Percentiles rank a stretch among this genome's conserved stretches.
phyloP scores from a whole-genome alignment of 2,113 vertebrate genomes.

The Lipotes vexillifer region DNA sequence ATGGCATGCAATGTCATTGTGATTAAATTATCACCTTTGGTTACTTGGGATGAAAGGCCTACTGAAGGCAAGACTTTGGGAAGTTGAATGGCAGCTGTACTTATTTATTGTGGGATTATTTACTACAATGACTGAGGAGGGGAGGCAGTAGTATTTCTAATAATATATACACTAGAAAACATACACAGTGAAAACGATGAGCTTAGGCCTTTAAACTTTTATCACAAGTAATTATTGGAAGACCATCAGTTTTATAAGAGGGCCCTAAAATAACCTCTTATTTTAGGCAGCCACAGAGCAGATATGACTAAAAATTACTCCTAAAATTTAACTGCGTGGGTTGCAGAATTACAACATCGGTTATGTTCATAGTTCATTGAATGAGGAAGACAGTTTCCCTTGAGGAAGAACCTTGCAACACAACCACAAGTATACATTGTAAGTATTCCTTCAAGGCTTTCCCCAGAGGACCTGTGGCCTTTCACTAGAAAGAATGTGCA shows the following conservation, averaged over 20 bases:
- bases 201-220: neutral
- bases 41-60: neutral
- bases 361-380: neutral
- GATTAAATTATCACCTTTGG: neutral
- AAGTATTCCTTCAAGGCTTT: no score
- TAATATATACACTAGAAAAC: neutral
- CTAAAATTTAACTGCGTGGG: neutral
- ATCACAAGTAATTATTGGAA: neutral
- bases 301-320: neutral
- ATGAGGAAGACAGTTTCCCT: no score
- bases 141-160: neutral
- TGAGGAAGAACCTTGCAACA: no score
- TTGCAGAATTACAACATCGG: neutral
- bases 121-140: neutral
- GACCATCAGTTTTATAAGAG: neutral
- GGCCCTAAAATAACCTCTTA: neutral
- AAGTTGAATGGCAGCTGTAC: neutral
- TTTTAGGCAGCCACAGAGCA: neutral
- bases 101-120: neutral
- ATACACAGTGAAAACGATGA: neutral
- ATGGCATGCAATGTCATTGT: neutral
- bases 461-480: no score
- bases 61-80: neutral
- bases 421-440: no score
- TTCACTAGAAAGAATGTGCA: no score